These are phyloP conservation scores for Chaetodon trifascialis DNA, from an alignment of 2,113 vertebrate species.

Conservation along the genomic window DNA sequence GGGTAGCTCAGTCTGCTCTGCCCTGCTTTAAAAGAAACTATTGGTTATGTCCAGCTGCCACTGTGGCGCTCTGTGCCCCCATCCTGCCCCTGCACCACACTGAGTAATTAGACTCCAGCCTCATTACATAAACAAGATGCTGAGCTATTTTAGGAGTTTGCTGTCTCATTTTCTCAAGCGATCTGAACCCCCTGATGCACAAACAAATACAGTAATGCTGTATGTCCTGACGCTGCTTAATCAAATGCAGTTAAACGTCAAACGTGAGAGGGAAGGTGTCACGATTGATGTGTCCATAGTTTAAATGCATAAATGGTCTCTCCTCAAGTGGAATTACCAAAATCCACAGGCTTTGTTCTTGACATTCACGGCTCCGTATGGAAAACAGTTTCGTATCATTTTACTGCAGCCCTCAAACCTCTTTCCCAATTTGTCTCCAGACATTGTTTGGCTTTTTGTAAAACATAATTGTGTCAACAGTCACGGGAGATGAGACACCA, in stretches of 20 bases:
- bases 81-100: constrained; percentile 31
- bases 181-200: constrained; percentile 39
- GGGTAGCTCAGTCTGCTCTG: constrained; percentile 15
- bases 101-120: constrained; percentile 47
- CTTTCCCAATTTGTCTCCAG: constrained; percentile 59
- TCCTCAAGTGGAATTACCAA: constrained; percentile 25
- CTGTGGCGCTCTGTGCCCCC: constrained; percentile 34
- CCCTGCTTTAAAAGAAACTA: constrained; percentile 48
- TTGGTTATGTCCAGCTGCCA: constrained; percentile 63
- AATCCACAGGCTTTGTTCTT: constrained; percentile 40
- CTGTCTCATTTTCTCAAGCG: constrained; percentile 44
- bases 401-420: constrained; percentile 38
- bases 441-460: constrained; percentile 69
- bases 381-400: constrained; percentile 49
- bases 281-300: constrained; percentile 23
- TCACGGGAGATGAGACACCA: constrained; percentile 56
- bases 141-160: constrained; percentile 49
- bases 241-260: constrained; percentile 27
- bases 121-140: constrained; percentile 61
- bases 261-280: constrained; percentile 25
- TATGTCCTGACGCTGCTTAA: constrained; percentile 15
- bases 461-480: constrained; percentile 74
- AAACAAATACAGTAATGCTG: constrained; percentile 27
- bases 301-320: constrained; percentile 19
- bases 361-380: constrained; percentile 18